A percentile compares a stretch with the other conserved stretches of the same genome.
Conservation (phyloP, 2,113 vertebrate species). For the Austrofundulus limnaeus region DNA sequence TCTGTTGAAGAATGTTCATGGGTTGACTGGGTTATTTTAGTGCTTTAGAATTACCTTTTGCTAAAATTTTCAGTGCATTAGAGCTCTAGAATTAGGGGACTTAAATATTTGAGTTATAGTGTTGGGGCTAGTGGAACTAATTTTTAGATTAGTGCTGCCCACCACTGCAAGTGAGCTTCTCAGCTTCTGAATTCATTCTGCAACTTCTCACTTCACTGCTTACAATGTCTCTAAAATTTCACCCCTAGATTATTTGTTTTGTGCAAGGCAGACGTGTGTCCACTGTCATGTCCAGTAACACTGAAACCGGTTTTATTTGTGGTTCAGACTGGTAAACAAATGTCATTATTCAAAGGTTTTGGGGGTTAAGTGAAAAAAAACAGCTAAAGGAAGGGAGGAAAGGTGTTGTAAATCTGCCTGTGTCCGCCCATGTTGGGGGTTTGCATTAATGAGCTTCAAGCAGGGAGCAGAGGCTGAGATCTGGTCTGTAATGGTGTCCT, state of each 20-base stretch:
- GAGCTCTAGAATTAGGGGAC: too few species aligned
- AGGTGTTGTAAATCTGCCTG: slow-evolving; percentile 63
- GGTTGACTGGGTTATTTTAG: too few species aligned
- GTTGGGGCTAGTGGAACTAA: too few species aligned
- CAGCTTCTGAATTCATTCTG: slow-evolving; percentile 36
- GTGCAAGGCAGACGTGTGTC: slow-evolving; percentile 60
- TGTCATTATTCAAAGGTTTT: slow-evolving; percentile 73
- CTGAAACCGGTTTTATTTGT: slow-evolving; percentile 50
- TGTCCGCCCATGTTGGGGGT: slow-evolving; percentile 68
- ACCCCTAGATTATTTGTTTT: slow-evolving; percentile 57
- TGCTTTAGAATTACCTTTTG: too few species aligned
- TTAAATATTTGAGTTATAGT: too few species aligned
- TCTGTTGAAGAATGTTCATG: too few species aligned
- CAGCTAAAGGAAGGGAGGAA: slow-evolving; percentile 2
- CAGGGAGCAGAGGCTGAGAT: slow-evolving; percentile 68
- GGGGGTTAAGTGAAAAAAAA: background rate
- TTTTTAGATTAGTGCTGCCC: too few species aligned
- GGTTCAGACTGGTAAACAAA: slow-evolving; percentile 68
- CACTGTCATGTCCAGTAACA: slow-evolving; percentile 30
- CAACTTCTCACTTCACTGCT: slow-evolving; percentile 36
- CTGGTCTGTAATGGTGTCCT: slow-evolving; percentile 75
- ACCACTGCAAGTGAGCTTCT: slow-evolving; percentile 18
- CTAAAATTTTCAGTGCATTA: too few species aligned
- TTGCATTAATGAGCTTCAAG: slow-evolving; percentile 82
- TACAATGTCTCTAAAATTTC: slow-evolving; percentile 49